Evolutionary conservation across 2,113 vertebrate species (phyloP).

Genomic region (Saccopteryx bilineata): DNA sequence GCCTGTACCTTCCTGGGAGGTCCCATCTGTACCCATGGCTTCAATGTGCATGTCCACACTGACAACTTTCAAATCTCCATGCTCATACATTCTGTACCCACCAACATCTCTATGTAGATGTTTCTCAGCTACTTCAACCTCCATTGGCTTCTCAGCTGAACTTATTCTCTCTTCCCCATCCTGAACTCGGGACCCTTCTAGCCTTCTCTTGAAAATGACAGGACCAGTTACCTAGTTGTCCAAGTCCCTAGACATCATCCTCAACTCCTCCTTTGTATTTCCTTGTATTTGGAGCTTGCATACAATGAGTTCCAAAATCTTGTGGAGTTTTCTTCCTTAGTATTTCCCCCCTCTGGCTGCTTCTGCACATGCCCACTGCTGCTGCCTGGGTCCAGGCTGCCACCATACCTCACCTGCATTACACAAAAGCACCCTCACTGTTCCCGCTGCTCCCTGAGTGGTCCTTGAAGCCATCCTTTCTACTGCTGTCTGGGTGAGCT

Average conservation of each 20-base stretch:
- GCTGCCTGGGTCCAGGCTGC: background rate
- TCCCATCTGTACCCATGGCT: background rate
- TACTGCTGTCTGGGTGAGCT: background rate
- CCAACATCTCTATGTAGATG: background rate
- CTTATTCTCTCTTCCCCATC: background rate
- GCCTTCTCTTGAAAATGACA: background rate
- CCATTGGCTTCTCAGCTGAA: background rate
- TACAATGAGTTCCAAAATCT: background rate
- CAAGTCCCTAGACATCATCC: background rate
- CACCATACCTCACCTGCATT: background rate
- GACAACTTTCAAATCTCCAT: background rate
- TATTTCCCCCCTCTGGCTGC: too few relatives aligned
- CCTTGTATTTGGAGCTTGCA: background rate
- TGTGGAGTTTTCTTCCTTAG: accelerated
- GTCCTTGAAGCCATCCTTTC: background rate
- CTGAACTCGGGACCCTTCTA: background rate
- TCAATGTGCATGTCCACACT: background rate
- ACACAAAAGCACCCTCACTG: background rate
- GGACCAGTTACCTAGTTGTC: background rate
- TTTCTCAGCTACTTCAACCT: background rate
- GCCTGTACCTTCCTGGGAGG: background rate
- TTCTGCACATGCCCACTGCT: accelerated
- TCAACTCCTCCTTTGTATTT: background rate
- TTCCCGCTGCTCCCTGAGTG: background rate
- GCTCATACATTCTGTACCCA: background rate